Evolutionary conservation across 92 coral and sea anemone species (phyloP).

Genomic region (Porites evermanni): DNA sequence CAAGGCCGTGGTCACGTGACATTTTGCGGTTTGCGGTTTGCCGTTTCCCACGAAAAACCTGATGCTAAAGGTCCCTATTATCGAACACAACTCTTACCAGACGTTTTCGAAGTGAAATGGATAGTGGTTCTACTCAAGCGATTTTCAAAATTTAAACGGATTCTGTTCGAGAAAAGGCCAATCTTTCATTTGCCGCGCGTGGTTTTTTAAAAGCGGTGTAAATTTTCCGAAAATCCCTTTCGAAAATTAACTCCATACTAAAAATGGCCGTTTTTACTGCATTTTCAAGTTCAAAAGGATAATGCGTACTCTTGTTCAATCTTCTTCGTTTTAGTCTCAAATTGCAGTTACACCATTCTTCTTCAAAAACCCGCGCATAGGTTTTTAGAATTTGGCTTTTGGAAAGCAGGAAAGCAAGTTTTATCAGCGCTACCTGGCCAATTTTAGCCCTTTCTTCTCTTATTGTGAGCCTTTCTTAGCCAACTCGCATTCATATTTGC

Average conservation of each 20-base stretch:
- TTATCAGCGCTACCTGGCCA: background rate
- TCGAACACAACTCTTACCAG: constrained; percentile 13
- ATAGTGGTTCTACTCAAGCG: background rate
- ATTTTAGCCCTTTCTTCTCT: background rate
- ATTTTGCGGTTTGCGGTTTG: no score
- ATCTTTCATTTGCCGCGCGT: constrained; percentile 10
- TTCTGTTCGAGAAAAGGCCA: background rate
- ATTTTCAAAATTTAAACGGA: background rate
- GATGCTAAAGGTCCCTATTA: no score
- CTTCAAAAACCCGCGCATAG: background rate
- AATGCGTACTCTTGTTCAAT: background rate
- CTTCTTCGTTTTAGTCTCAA: background rate
- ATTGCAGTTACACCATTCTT: background rate
- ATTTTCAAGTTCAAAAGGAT: background rate
- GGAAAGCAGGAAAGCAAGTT: no score
- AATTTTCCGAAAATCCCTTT: constrained; percentile 14
- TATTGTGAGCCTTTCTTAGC: background rate
- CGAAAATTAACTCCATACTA: constrained; percentile 2
- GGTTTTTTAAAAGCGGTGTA: background rate
- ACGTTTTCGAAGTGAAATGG: constrained; percentile 7
- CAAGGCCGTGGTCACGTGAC: no score
- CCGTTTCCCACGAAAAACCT: no score
- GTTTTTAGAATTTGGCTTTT: background rate
- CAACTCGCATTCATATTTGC: background rate
- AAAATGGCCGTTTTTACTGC: constrained; percentile 2